Conservation (phyloP, 2,888 invertebrate genomes). For the Archips xylosteana region DNA sequence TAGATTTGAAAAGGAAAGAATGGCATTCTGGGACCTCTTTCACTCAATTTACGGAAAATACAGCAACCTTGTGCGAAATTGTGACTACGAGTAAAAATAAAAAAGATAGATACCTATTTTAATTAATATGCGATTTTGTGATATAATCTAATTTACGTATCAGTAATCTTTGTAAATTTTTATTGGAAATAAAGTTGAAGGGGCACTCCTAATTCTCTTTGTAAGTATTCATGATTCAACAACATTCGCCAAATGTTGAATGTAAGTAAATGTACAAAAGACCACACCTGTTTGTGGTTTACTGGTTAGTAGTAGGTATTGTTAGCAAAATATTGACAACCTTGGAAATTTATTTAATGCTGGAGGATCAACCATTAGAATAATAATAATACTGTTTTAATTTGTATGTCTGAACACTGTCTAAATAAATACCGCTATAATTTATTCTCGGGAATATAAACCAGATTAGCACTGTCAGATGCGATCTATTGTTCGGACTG, state of each 20-base stretch:
- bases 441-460: conserved; percentile 1
- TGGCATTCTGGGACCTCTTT: conserved; percentile 80
- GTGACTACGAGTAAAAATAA: conserved; percentile 17
- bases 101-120: neutral
- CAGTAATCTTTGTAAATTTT: neutral
- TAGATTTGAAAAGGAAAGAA: conserved; percentile 66
- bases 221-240: neutral
- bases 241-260: neutral
- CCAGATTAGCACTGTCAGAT: conserved; percentile 8
- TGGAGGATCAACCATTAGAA: neutral
- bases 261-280: neutral
- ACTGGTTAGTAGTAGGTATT: neutral
- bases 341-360: neutral
- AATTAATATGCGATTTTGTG: neutral
- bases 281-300: conserved; percentile 1
- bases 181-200: conserved; percentile 11
- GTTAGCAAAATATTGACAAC: neutral
- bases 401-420: neutral
- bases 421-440: neutral
- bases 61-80: conserved; percentile 57
- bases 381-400: too few relatives aligned
- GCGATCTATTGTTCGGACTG: conserved; percentile 11
- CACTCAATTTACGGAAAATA: conserved; percentile 67
- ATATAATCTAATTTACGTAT: neutral
- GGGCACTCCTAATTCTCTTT: neutral